phyloP scores from a whole-genome alignment of 2,888 invertebrate genomes.

The Brachyptera putata region DNA sequence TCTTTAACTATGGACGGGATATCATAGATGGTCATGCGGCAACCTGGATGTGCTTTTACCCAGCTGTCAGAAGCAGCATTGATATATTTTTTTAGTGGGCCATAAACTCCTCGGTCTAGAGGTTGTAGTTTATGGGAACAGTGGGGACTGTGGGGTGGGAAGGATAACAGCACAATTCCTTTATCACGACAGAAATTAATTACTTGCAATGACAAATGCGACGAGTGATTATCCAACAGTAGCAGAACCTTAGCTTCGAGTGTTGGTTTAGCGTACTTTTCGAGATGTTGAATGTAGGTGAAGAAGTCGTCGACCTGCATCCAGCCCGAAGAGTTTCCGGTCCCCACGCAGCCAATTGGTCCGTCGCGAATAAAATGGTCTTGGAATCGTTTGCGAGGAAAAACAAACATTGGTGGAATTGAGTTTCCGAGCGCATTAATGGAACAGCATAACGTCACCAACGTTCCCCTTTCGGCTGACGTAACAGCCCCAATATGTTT shows the following conservation, averaged over 20 bases:
- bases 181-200: background rate
- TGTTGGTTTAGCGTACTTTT: background rate
- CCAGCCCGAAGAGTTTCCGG: background rate
- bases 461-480: slow-evolving; percentile 43
- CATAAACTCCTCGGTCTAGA: background rate
- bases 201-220: background rate
- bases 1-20: background rate
- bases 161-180: background rate
- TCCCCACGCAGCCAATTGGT: background rate
- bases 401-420: slow-evolving; percentile 48
- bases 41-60: background rate
- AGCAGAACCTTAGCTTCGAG: background rate
- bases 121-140: background rate
- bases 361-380: background rate
- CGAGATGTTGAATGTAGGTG: background rate
- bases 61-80: no score
- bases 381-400: slow-evolving; percentile 23
- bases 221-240: no score
- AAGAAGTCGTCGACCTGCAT: background rate
- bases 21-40: background rate
- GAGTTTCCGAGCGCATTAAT: slow-evolving; percentile 43
- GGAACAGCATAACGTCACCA: slow-evolving; percentile 44
- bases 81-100: no score
- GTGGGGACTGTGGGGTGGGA: background rate
- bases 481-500: slow-evolving; percentile 44